Percentiles rank a stretch among this genome's conserved stretches.
Conservation (phyloP, 2,113 vertebrate genomes). For the Canis aureus region DNA sequence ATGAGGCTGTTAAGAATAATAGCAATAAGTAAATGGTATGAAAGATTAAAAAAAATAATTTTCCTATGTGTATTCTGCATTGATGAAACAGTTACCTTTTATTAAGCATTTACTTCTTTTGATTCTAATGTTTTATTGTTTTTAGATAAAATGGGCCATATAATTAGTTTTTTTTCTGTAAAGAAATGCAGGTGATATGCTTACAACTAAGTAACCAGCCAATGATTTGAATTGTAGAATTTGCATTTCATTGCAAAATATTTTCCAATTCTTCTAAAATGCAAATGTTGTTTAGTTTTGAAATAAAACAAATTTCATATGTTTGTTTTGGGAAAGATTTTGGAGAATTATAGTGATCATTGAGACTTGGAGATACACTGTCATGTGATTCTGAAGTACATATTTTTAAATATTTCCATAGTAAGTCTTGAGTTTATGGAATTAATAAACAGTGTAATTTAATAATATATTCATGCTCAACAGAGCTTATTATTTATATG, state of each 20-base stretch:
- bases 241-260: neutral
- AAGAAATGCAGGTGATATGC: neutral
- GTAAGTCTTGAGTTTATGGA: conserved; percentile 50
- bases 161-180: neutral
- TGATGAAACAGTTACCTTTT: conserved; percentile 10
- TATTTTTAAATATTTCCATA: conserved; percentile 34
- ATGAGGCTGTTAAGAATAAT: neutral
- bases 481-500: conserved; percentile 54
- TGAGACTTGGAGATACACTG: neutral
- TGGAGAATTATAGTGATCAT: neutral
- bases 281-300: neutral
- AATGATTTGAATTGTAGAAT: neutral
- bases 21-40: neutral
- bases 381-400: neutral
- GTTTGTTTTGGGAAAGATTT: conserved; percentile 59
- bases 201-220: neutral
- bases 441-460: conserved; percentile 61
- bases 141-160: conserved; percentile 20
- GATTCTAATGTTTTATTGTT: conserved; percentile 8
- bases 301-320: conserved; percentile 45
- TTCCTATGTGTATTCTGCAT: neutral
- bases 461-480: conserved; percentile 49
- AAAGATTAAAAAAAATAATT: neutral
- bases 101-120: neutral
- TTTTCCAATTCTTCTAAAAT: conserved; percentile 47